phyloP scores from a whole-genome alignment of 2,888 invertebrate genomes.

The Geotrupes spiniger region DNA sequence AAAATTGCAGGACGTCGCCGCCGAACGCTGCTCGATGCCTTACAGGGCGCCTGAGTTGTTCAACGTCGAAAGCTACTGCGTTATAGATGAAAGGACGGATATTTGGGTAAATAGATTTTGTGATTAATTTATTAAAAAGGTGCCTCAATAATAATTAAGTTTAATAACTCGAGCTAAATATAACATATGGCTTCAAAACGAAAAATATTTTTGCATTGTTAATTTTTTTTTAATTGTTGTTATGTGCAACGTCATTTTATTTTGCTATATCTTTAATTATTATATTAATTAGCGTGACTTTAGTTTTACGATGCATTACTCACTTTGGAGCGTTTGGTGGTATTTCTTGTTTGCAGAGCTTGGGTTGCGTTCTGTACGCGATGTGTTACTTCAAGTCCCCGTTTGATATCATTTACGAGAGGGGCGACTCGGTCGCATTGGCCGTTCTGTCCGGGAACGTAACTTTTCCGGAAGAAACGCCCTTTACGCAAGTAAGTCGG shows the following conservation, averaged over 20 bases:
- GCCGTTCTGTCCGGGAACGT: constrained; percentile 77
- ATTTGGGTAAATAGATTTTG: constrained; percentile 73
- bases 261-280: too few relatives aligned
- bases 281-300: too few relatives aligned
- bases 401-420: constrained; percentile 78
- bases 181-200: not conserved
- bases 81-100: constrained; percentile 80
- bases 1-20: constrained; percentile 73
- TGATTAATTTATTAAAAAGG: constrained; percentile 3
- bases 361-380: constrained; percentile 83
- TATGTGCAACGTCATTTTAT: too few relatives aligned
- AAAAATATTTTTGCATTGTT: not conserved
- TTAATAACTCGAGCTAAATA: not conserved
- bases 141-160: not conserved
- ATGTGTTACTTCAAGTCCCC: constrained; percentile 83
- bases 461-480: constrained; percentile 66
- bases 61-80: constrained; percentile 75
- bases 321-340: too few relatives aligned
- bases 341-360: constrained; percentile 67
- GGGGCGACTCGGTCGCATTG: constrained; percentile 83
- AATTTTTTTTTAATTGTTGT: too few relatives aligned
- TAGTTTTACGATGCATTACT: too few relatives aligned
- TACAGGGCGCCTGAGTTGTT: constrained; percentile 88
- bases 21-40: constrained; percentile 83
- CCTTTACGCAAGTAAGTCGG: constrained; percentile 58